Percentiles rank a stretch among this genome's conserved stretches.
Conservation (phyloP, 2,797 vertebrate species). For the Threskiornis aethiopicus region DNA sequence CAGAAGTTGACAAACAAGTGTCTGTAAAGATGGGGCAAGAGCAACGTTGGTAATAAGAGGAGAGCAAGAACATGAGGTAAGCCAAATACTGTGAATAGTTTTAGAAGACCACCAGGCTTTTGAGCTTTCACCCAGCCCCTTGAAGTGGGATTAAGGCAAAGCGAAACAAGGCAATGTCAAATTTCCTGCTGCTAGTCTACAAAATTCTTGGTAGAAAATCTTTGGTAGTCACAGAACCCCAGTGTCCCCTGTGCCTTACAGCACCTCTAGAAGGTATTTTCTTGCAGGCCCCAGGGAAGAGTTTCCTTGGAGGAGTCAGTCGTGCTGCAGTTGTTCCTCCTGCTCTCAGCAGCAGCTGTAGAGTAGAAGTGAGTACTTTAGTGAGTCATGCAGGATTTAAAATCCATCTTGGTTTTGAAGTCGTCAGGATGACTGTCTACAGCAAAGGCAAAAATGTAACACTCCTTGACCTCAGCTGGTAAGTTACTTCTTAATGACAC, state of each 20-base stretch:
- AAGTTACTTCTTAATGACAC: neutral
- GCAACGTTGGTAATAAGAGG: neutral
- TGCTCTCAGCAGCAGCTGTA: neutral
- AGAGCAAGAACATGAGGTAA: neutral
- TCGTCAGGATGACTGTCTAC: neutral
- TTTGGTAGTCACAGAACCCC: neutral
- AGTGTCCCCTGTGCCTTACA: neutral
- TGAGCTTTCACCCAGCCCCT: neutral
- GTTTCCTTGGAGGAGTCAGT: neutral
- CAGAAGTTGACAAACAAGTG: neutral
- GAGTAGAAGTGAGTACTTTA: neutral
- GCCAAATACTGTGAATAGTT: neutral
- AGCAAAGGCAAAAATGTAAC: neutral
- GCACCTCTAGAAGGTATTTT: neutral
- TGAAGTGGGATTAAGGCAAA: no score
- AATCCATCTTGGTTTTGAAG: neutral
- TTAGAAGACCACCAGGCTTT: neutral
- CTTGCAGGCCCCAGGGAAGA: neutral
- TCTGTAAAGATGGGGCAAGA: neutral
- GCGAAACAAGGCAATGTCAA: neutral
- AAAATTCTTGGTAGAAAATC: neutral
- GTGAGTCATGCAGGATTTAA: neutral
- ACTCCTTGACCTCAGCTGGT: neutral
- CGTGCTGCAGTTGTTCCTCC: neutral
- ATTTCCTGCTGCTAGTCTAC: neutral